These are phyloP conservation scores for Hippolais icterina DNA, from an alignment of 2,113 vertebrate species.

Conservation along the genomic window DNA sequence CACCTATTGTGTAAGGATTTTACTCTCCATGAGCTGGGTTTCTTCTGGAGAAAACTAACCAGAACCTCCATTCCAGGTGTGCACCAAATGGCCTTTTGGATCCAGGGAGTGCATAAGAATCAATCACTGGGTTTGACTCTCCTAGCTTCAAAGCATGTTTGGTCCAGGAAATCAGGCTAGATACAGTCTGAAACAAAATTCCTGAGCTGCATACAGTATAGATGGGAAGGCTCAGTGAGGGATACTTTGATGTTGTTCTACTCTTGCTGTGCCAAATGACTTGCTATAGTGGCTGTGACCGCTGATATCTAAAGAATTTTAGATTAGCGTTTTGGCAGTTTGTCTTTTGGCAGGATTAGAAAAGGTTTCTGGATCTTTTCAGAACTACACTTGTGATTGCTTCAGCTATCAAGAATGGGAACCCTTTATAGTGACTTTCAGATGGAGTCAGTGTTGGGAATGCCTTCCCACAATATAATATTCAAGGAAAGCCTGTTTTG, in stretches of 20 bases:
- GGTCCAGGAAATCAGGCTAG: neutral
- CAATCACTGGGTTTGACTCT: neutral
- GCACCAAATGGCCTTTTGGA: neutral
- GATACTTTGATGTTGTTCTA: constrained; percentile 10
- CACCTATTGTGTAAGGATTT: neutral
- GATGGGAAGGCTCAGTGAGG: neutral
- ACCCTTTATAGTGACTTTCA: neutral
- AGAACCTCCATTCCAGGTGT: neutral
- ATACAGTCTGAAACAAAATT: neutral
- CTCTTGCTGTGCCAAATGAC: neutral
- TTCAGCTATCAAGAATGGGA: neutral
- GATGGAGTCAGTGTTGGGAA: neutral
- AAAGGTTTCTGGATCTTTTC: constrained; percentile 29
- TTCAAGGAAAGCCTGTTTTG: neutral
- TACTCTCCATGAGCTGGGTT: neutral
- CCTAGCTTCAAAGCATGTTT: neutral
- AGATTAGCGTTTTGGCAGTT: neutral
- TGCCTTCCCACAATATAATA: neutral
- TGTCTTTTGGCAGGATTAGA: constrained; percentile 21
- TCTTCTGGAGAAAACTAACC: neutral
- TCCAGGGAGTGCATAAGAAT: neutral
- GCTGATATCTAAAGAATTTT: constrained; percentile 32
- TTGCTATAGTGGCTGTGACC: neutral
- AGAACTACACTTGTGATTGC: neutral
- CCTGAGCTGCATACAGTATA: neutral